Evolutionary conservation across 2,797 vertebrate species (phyloP), one percentile per base, ranked within the genome.

Genomic region (Eulemur albifrons): DNA sequence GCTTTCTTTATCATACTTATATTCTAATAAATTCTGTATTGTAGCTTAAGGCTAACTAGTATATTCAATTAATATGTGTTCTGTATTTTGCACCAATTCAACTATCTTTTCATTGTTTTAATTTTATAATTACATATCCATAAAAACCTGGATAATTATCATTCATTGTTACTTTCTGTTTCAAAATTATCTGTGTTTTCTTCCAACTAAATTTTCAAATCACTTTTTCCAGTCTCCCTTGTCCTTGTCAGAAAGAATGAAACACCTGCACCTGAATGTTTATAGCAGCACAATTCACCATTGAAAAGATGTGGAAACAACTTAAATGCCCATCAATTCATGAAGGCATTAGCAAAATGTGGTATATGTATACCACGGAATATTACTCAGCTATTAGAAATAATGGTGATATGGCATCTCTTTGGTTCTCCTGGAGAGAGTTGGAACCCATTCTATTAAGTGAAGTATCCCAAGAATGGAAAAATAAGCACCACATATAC

Each of bases 1-100:
- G 14, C 8, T 90, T 75, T 73, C 18, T 89, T 97, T 79, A 73
- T 96, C 57, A 81, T 54, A 88, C 20, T 72, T 90, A 90, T 21
- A 50, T 54, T 57, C 12, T 35, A 92, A 85, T 93, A 88, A 92
- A 88, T 92, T 93, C 23, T 95, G 40, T 20, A 40, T 59, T 73
- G 30, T 63, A 67, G 23, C 61, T 88, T 85, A 73, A 93, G 67
- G 35, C n/a, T 54, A 87, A 57, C 14, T 32, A 65, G 27, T 43
- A 12, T 57, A 70, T 90, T 65, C 20, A 87, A 52, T 76, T 65
- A 70, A 32, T 25, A 65, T 38, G 18, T 69, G 14, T 69, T 88
- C 27, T 81, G 18, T 82, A 86, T 73, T 23, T 52, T 90, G 50
- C 27, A 88, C 50, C 15, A 90, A 54, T 48, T 81, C 18, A n/a